A percentile compares a stretch with the other conserved stretches of the same genome.
These are phyloP conservation scores for Montipora capitata DNA, from an alignment of 92 coral and sea anemone species.

Conservation along the genomic window DNA sequence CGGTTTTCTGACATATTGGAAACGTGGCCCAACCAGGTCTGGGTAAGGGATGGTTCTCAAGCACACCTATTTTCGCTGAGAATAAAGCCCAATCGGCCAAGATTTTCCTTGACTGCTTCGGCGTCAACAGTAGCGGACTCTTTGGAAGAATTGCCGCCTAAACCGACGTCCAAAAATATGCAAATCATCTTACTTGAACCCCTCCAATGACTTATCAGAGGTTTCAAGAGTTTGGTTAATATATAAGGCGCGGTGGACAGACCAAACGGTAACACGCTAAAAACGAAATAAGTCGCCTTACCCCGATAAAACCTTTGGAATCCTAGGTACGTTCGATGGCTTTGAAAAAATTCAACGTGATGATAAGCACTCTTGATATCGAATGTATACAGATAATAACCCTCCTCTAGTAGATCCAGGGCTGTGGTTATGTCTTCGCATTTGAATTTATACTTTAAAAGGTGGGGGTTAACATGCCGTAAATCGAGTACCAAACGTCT, in stretches of 20 bases:
- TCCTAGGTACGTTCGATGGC: too few species aligned
- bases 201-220: conserved; percentile 14
- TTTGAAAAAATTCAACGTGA: too few species aligned
- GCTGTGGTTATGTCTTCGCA: conserved; percentile 29
- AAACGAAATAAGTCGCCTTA: background rate
- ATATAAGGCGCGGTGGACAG: conserved; percentile 29
- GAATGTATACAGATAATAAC: too few species aligned
- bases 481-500: too few species aligned
- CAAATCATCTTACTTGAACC: conserved; percentile 36
- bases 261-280: background rate
- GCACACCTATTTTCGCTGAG: background rate
- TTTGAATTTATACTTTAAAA: conserved; percentile 33
- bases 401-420: too few species aligned
- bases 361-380: too few species aligned
- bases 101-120: conserved; percentile 21
- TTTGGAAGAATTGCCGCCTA: conserved; percentile 23
- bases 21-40: conserved; percentile 58
- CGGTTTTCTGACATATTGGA: conserved; percentile 52
- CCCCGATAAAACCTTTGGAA: background rate
- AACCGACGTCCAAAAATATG: conserved; percentile 43
- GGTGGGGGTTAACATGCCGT: conserved; percentile 36
- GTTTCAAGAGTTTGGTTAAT: conserved; percentile 29
- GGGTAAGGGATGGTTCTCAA: background rate
- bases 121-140: conserved; percentile 23
- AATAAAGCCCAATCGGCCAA: background rate